Base-by-base conservation (phyloP, 2,113 vertebrate genomes). In the Progne subis region DNA sequence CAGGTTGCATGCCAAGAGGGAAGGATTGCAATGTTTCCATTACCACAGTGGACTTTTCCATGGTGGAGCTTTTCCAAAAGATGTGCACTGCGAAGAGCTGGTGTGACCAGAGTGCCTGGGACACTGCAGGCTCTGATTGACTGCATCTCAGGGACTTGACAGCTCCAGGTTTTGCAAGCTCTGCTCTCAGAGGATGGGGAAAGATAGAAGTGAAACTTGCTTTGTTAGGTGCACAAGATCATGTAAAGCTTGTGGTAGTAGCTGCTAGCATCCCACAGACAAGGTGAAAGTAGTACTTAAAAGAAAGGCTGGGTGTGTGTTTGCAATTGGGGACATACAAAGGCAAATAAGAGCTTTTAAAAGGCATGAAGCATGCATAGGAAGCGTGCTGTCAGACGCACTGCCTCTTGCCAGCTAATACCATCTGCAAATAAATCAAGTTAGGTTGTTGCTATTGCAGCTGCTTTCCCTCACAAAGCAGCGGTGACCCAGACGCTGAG, bases 361-460 rank as follows among this genome's bases (percentile, higher is more conserved):
- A 75, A 75, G 61, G 70, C 39, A 15, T 15, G 47, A 69, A 77
- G 23, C 10, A 24, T 34, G 18, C 19, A 7, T 9, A 37, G 88
- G 2, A 8, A 79, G 25, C 52, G 0, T 50, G n/a, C 56, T 75
- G 50, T 75, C 84, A 76, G 80, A 59, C 8, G 1, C 21, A 10
- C 20, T 52, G 77, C 67, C 65, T 56, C 59, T 84, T 91, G 84
- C 37, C 65, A 95, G 90, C 77, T 80, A 85, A 44, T 61, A 43
- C 32, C 29, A 69, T 55, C 85, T 4, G 18, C 72, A 86, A 88
- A 84, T 92, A 87, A 94, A 96, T 77, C 47, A 77, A 70, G 74
- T 81, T 61, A 18, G 85, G 43, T 67, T 81, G 76, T 80, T 96
- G 90, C 82, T 78, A 9, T 55, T 95, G 92, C 80, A 78, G 74